Conservation (phyloP, 23 tunicate genomes). For the Clavelina lepadiformis region DNA sequence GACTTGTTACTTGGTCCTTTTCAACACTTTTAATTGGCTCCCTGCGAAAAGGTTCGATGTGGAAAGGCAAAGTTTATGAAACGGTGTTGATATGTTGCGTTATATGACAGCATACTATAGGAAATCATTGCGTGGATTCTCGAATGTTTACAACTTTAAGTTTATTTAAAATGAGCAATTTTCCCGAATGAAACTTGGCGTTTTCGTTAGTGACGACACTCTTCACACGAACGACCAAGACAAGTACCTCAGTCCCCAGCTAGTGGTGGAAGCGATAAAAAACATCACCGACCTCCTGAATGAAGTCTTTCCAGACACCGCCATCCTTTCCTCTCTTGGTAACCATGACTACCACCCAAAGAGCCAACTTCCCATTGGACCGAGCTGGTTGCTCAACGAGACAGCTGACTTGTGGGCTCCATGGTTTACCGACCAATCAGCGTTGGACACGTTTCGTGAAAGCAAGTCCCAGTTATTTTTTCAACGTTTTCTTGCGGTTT, state of each 20-base stretch:
- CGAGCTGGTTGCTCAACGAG: constrained; percentile 7
- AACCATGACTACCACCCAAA: constrained; percentile 65
- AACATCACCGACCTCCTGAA: constrained; percentile 30
- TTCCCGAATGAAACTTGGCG: not conserved
- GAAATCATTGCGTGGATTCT: too few relatives aligned
- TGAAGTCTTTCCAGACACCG: constrained; percentile 31
- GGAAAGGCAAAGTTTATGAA: too few relatives aligned
- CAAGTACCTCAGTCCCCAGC: constrained; percentile 23
- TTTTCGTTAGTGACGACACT: constrained; percentile 45
- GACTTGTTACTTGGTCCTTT: too few relatives aligned
- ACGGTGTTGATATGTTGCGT: too few relatives aligned
- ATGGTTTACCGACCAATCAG: constrained; percentile 24
- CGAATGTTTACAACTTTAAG: too few relatives aligned
- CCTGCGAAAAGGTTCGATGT: too few relatives aligned
- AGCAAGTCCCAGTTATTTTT: not conserved
- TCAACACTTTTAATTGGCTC: too few relatives aligned
- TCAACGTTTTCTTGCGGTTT: too few relatives aligned
- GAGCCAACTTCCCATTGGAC: constrained; percentile 36
- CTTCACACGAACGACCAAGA: constrained; percentile 36
- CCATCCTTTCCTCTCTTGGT: constrained; percentile 37
- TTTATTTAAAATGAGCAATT: too few relatives aligned
- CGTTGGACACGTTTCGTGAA: not conserved
- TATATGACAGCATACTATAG: too few relatives aligned
- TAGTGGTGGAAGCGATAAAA: constrained; percentile 33
- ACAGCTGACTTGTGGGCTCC: constrained; percentile 33